Evolutionary conservation across 2,797 vertebrate genomes (phyloP), one percentile per base, ranked within the genome.

Genomic region (Todus mexicanus): DNA sequence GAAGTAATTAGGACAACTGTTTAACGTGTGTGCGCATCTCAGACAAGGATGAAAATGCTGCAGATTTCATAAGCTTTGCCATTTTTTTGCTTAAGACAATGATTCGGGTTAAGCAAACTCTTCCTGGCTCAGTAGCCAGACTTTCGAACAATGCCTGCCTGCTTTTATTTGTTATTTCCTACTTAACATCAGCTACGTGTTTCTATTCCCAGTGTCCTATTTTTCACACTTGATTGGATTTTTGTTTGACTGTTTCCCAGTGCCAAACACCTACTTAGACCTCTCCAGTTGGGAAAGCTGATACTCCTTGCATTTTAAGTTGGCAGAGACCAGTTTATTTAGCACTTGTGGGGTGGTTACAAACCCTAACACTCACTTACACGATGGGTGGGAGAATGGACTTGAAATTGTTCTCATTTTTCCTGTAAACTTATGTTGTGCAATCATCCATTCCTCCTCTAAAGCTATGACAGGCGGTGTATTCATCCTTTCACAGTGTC

Each of bases 301-400:
- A 6, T 72, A 71, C 42, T 94, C 94, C 80, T 64, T 43, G 70
- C 85, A 47, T 33, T 73, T 37, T 40, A 71, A 74, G 73, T 68
- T 76, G 66, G 53, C 77, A 90, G 81, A 93, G 74, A 77, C n/a
- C n/a, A 6, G 65, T 90, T 84, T 94, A 95, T 96, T 97, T 95
- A 95, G 63, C 26, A 63, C 94, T 94, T 10, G 2, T 66, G 90
- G 77, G 47, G 68, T 56, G 84, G 63, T 33, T 94, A 60, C 31
- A 80, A 74, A 79, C 87, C n/a, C 29, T 92, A 89, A 93, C 83
- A 63, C 86, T 94, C 87, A 21, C 50, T 71, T 90, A 84, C 59
- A 23, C 35, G 61, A 37, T 90, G 83, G 85, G 53, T 45, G 42
- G 73, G 81, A 88, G 84, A 79, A 89, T 25, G 12, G 59, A 42